Evolutionary conservation across 2,797 vertebrate species (phyloP).

Genomic region (Schizopygopsis malacanthus): DNA sequence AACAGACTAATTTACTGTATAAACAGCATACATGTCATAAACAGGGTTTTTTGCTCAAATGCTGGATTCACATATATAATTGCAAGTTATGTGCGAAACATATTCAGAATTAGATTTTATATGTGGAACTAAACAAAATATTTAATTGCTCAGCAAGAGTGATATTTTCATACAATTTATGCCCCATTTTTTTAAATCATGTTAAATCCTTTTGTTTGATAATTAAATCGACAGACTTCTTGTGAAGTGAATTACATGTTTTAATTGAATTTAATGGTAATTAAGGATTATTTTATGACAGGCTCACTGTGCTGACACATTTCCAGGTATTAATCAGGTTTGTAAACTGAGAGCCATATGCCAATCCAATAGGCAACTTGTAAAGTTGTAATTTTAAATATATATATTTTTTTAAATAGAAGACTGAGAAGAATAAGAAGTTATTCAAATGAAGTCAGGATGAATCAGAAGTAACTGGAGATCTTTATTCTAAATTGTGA

Average conservation of each 20-base stretch:
- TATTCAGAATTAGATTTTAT: conserved; percentile 10
- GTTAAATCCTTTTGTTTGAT: conserved; percentile 4
- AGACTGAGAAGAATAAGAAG: neutral
- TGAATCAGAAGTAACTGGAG: neutral
- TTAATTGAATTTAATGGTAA: conserved; percentile 27
- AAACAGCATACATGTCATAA: neutral
- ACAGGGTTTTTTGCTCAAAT: neutral
- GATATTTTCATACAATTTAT: neutral
- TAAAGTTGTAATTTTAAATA: neutral
- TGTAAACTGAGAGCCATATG: conserved; percentile 8
- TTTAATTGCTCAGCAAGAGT: neutral
- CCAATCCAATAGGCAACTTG: neutral
- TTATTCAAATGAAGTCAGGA: neutral
- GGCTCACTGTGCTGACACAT: neutral
- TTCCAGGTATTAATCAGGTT: conserved; percentile 8
- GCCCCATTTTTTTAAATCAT: neutral
- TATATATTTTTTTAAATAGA: neutral
- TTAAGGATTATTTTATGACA: conserved; percentile 13
- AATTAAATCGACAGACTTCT: conserved; percentile 25
- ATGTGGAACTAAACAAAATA: neutral
- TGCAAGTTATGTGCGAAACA: neutral
- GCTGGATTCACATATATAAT: neutral
- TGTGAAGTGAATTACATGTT: neutral
- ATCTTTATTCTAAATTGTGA: neutral
- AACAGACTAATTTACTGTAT: neutral